Evolutionary conservation across 2,797 vertebrate species (phyloP).

Genomic region (Xiphorhynchus erythropygius): DNA sequence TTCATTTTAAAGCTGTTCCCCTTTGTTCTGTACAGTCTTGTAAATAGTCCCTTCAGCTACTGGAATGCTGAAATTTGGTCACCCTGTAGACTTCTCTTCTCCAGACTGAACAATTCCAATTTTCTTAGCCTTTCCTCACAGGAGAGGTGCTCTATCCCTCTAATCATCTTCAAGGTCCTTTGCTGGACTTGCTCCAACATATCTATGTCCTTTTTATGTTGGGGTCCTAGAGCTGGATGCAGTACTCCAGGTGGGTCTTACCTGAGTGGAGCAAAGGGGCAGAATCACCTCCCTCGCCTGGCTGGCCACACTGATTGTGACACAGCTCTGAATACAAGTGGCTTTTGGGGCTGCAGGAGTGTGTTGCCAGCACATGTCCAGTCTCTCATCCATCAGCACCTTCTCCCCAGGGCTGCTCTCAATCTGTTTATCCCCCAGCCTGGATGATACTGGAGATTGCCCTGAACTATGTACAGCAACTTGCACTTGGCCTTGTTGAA

Average conservation of each 20-base stretch:
- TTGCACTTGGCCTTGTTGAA: not conserved
- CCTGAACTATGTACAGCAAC: not conserved
- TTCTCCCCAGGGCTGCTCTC: not conserved
- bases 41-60: not conserved
- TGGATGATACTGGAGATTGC: not conserved
- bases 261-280: not conserved
- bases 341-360: not conserved
- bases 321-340: fast-evolving
- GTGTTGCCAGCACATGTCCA: fast-evolving
- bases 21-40: not conserved
- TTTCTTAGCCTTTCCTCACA: not conserved
- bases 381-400: not conserved
- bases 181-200: not conserved
- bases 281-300: not conserved
- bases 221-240: not conserved
- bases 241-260: not conserved
- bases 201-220: not conserved
- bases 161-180: not conserved
- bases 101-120: not conserved
- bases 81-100: not conserved
- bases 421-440: not conserved
- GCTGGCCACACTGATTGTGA: not conserved
- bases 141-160: not conserved
- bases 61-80: not conserved
- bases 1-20: not conserved